Evolutionary conservation across 2,797 vertebrate genomes (phyloP).

Genomic region (Tiaroga cobitis): DNA sequence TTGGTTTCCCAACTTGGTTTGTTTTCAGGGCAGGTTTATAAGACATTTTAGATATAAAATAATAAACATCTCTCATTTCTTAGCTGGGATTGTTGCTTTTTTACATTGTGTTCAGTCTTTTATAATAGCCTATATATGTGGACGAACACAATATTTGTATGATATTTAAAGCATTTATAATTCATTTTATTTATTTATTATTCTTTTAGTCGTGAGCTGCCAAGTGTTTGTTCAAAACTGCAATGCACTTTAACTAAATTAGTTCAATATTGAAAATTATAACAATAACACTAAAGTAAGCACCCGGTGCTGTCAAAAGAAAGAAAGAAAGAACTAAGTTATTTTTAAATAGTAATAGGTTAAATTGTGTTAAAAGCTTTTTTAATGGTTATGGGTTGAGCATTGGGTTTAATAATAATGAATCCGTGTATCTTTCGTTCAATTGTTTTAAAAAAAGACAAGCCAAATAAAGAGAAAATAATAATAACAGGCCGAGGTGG

Average conservation of each 20-base stretch:
- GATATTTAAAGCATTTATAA: too few species aligned
- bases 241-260: background rate
- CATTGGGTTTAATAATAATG: background rate
- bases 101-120: background rate
- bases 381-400: background rate
- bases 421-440: background rate
- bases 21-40: background rate
- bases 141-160: background rate
- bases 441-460: background rate
- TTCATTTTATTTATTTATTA: background rate
- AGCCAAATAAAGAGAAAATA: background rate
- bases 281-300: too few species aligned
- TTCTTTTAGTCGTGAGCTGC: background rate
- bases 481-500: background rate
- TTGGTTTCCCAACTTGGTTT: background rate
- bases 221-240: background rate
- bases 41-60: background rate
- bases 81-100: background rate
- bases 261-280: too few species aligned
- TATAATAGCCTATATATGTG: background rate
- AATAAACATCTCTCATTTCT: background rate
- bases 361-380: background rate
- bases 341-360: background rate
- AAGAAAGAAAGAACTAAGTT: accelerated
- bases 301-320: background rate